Evolutionary conservation across 2,113 vertebrate species (phyloP).

Genomic region (Xiphias gladius): DNA sequence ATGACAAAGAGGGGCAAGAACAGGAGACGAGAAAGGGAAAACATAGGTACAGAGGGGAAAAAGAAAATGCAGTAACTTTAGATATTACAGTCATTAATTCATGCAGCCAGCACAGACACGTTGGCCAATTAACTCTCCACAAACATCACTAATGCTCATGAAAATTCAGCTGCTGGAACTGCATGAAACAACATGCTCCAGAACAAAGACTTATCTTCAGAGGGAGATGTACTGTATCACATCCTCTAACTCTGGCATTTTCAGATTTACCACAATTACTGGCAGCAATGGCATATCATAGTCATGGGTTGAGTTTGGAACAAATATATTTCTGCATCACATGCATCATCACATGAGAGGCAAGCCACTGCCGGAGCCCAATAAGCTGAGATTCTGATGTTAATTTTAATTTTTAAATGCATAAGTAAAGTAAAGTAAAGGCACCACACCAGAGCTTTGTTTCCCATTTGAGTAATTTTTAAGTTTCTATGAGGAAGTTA

Average conservation of each 20-base stretch:
- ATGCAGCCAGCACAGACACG: no score
- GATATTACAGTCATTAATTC: no score
- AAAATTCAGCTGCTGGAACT: neutral
- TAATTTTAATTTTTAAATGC: neutral
- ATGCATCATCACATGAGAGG: slow-evolving; percentile 31
- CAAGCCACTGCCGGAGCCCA: neutral
- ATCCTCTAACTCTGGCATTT: neutral
- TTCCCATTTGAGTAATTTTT: neutral
- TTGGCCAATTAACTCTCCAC: neutral
- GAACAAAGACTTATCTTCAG: neutral
- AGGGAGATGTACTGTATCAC: neutral
- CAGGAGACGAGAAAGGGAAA: neutral
- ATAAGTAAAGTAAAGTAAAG: neutral
- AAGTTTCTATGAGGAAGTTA: neutral
- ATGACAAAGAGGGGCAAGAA: neutral
- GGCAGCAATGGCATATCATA: neutral
- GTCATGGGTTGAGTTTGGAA: slow-evolving; percentile 51
- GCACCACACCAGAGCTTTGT: neutral
- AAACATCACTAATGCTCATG: neutral
- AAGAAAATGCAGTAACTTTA: no score
- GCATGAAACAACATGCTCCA: neutral
- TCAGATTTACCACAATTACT: neutral
- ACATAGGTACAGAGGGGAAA: neutral
- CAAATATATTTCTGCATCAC: slow-evolving; percentile 51
- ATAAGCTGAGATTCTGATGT: neutral